Evolutionary conservation across 1,140 invertebrate genomes (phyloP).

Genomic region (Lethrus apterus): DNA sequence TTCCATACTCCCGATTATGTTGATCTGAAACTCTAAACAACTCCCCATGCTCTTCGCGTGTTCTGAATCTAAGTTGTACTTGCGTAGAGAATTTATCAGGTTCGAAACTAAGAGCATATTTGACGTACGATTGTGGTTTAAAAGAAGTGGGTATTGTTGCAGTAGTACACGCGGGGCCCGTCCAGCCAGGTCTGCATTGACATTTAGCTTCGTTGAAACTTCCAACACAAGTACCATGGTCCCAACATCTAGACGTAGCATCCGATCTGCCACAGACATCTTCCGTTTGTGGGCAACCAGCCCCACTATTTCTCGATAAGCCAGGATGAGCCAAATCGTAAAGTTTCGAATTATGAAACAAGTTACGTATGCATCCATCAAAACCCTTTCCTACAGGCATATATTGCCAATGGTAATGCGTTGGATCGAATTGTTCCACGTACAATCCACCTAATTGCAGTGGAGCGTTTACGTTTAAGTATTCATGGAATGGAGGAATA

Average conservation of each 20-base stretch:
- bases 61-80: conserved; percentile 87
- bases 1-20: conserved; percentile 90
- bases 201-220: conserved; percentile 82
- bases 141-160: conserved; percentile 83
- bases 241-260: conserved; percentile 74
- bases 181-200: conserved; percentile 87
- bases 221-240: conserved; percentile 90
- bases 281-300: conserved; percentile 86
- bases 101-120: conserved; percentile 91
- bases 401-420: conserved; percentile 77
- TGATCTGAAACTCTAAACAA: conserved; percentile 88
- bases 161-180: conserved; percentile 76
- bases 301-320: conserved; percentile 70
- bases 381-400: conserved; percentile 84
- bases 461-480: conserved; percentile 92
- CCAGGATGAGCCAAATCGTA: conserved; percentile 89
- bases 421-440: conserved; percentile 77
- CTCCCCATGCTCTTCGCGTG: conserved; percentile 85
- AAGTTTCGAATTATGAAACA: conserved; percentile 92
- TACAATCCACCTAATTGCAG: conserved; percentile 88
- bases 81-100: conserved; percentile 87
- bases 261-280: conserved; percentile 77
- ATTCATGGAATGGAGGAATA: conserved; percentile 93
- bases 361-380: conserved; percentile 90
- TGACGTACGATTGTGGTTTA: conserved; percentile 87